Evolutionary conservation across 2,797 vertebrate genomes (phyloP), one percentile per base, ranked within the genome.

Genomic region (Hylomyscus alleni): DNA sequence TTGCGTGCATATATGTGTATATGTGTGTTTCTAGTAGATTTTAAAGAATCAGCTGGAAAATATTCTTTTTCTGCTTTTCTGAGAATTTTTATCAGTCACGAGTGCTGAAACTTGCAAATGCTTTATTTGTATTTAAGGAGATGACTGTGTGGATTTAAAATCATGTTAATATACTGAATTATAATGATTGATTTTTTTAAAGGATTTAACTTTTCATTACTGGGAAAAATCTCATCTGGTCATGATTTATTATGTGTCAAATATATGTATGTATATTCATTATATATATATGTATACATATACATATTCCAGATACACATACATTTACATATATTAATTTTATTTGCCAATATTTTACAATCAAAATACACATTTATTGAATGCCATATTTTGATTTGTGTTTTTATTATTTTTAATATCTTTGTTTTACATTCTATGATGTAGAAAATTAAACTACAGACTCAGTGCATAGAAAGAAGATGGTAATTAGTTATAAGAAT

Each of bases 391-490:
- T 67, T 72, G 31, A 50, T 29, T 4, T 87, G 37, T 69, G n/a
- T 29, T 80, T 93, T 93, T 69, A 37, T 56, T 40, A 29, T 78
- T 69, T 47, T 80, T 47, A 72, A 60, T 58, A 24, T n/a, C 10
- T n/a, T 80, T 47, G 2, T 50, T 10, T 80, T 80, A 58, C 0
- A n/a, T 62, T n/a, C 73, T 78, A 67, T 84, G n/a, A n/a, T 86
- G 29, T 31, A n/a, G 31, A 77, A 92, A 93, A 77, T 77, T 93
- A 87, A 34, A 86, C 12, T 60, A 50, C 8, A 82, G 47, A 83
- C 20, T 89, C 14, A 77, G 24, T 52, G 67, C 31, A 76, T 69
- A 73, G 73, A 73, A 47, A 80, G 52, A 84, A 83, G 29, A 29
- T 89, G 67, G 9, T 31, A 76, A 58, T 62, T 72, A 17, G 65